Evolutionary conservation across 2,888 invertebrate species (phyloP).

Genomic region (Geophilus truncorum): DNA sequence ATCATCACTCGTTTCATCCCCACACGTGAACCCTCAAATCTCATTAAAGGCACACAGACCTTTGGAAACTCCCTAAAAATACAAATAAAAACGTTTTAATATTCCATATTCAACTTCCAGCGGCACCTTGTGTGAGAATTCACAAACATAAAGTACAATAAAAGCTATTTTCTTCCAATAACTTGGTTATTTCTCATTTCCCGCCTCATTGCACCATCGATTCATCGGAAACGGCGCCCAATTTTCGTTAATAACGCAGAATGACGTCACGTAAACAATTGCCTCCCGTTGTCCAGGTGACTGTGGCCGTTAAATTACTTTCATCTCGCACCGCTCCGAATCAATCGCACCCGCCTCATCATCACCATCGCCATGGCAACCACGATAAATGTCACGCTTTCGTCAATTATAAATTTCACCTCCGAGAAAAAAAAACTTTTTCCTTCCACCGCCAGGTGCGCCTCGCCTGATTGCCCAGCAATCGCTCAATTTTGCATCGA

Average conservation of each 20-base stretch:
- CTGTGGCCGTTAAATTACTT: background rate
- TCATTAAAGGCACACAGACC: background rate
- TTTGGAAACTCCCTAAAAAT: background rate
- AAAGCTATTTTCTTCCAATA: no score
- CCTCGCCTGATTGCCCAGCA: background rate
- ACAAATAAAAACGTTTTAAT: no score
- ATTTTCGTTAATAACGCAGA: background rate
- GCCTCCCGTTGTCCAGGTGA: background rate
- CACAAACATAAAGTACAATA: no score
- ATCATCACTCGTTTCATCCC: background rate
- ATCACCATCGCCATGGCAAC: background rate
- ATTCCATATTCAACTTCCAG: no score
- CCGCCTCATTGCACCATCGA: no score
- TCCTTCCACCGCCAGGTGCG: background rate
- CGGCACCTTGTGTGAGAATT: no score
- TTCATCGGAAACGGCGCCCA: no score
- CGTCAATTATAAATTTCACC: background rate
- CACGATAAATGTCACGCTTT: background rate
- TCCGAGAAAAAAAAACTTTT: background rate
- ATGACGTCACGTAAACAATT: background rate
- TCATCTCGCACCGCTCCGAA: background rate
- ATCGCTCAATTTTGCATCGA: background rate
- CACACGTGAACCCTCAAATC: background rate
- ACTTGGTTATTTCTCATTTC: no score
- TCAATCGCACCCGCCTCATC: background rate